These are phyloP conservation scores for Vultur gryphus DNA, from an alignment of 2,797 vertebrate species.

Conservation along the genomic window DNA sequence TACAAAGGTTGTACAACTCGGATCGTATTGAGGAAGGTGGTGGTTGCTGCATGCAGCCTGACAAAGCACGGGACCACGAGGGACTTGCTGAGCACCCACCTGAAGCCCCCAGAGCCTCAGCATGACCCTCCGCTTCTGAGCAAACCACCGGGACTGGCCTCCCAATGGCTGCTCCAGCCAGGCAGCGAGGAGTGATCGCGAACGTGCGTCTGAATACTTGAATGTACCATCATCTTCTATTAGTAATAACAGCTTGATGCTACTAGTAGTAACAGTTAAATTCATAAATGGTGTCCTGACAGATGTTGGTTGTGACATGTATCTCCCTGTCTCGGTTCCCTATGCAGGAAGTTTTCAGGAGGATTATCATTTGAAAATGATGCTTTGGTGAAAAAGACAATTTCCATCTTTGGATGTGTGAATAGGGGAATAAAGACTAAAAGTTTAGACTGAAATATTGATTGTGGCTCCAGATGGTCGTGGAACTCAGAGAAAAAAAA, in stretches of 20 bases:
- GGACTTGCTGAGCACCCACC: neutral
- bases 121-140: neutral
- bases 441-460: neutral
- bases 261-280: neutral
- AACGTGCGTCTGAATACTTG: neutral
- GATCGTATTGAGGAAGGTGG: fast-evolving
- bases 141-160: neutral
- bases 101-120: neutral
- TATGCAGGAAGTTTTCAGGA: neutral
- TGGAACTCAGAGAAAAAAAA: neutral
- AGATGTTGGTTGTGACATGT: neutral
- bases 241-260: neutral
- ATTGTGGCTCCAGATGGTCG: neutral
- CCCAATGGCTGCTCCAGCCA: neutral
- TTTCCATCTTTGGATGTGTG: fast-evolving
- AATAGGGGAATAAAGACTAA: neutral
- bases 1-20: neutral
- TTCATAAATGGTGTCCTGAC: neutral
- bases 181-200: fast-evolving
- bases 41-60: neutral
- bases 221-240: neutral
- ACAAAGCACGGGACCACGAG: fast-evolving
- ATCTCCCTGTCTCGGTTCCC: neutral
- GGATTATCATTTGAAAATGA: neutral
- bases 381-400: neutral